Conservation (phyloP, 2,888 invertebrate genomes). For the Dioctria linearis region DNA sequence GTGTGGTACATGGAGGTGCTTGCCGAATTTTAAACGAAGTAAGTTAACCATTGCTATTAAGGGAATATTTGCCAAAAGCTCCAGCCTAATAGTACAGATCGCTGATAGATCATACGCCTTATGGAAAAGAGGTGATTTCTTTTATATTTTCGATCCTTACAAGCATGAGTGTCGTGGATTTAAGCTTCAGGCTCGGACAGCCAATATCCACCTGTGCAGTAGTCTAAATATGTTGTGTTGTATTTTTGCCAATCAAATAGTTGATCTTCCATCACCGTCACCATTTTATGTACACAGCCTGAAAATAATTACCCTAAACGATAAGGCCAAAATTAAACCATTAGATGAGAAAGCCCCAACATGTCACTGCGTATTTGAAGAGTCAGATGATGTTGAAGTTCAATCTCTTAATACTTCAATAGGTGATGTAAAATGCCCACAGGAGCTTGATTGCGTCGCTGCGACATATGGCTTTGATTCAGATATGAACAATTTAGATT, state of each 20-base stretch:
- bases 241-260: constrained; percentile 65
- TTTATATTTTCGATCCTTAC: constrained; percentile 68
- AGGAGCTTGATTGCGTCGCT: constrained; percentile 20
- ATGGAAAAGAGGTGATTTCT: constrained; percentile 66
- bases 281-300: constrained; percentile 18
- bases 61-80: constrained; percentile 59
- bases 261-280: constrained; percentile 64
- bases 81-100: constrained; percentile 66
- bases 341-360: not conserved
- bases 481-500: constrained; percentile 57
- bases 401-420: constrained; percentile 60
- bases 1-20: constrained; percentile 65
- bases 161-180: constrained; percentile 61
- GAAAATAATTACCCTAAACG: not conserved
- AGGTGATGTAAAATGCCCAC: constrained; percentile 40
- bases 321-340: not conserved
- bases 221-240: constrained; percentile 64
- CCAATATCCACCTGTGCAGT: constrained; percentile 66
- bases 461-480: constrained; percentile 26
- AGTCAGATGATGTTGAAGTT: constrained; percentile 40
- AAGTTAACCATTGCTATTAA: constrained; percentile 64
- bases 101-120: constrained; percentile 66
- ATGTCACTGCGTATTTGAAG: not conserved
- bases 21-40: constrained; percentile 64
- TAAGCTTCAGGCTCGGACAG: constrained; percentile 57